Conservation (phyloP, 2,797 vertebrate genomes). For the Pygocentrus nattereri region DNA sequence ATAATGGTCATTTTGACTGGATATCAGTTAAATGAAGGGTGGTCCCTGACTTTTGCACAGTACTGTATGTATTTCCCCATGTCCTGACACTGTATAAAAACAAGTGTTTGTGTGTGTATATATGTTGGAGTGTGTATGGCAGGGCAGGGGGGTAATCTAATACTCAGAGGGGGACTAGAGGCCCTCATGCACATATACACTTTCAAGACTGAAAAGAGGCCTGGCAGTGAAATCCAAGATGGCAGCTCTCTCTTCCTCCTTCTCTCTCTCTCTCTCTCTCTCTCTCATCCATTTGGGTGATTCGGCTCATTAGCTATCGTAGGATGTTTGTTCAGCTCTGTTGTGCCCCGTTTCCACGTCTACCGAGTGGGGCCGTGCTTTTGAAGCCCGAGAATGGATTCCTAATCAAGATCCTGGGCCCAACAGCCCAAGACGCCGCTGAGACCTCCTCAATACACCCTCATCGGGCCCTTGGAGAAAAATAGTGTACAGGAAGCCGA, state of each 20-base stretch:
- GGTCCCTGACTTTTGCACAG: too few species aligned
- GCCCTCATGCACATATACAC: conserved; percentile 71
- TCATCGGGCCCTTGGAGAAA: conserved; percentile 29
- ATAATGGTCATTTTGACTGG: too few species aligned
- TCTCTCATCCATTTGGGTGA: conserved; percentile 21
- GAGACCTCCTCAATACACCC: conserved; percentile 46
- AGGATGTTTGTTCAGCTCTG: conserved; percentile 71
- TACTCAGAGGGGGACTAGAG: conserved; percentile 73
- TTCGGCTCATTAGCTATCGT: conserved; percentile 69
- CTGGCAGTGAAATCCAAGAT: conserved; percentile 81
- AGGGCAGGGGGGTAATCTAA: conserved; percentile 74
- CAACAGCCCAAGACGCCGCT: conserved; percentile 32
- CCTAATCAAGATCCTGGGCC: conserved; percentile 67
- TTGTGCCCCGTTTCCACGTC: conserved; percentile 62
- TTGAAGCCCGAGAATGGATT: conserved; percentile 65
- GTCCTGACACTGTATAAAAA: neutral
- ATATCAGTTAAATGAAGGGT: too few species aligned
- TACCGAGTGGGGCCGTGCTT: conserved; percentile 46
- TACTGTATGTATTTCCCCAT: neutral
- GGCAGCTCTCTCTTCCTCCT: conserved; percentile 47
- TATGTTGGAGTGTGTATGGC: conserved; percentile 30
- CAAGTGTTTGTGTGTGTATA: conserved; percentile 16
- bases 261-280: neutral
- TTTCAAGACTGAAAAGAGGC: conserved; percentile 72
- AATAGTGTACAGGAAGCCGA: conserved; percentile 31